phyloP scores from a whole-genome alignment of 2,888 invertebrate genomes.

The Dynastes grantii region DNA sequence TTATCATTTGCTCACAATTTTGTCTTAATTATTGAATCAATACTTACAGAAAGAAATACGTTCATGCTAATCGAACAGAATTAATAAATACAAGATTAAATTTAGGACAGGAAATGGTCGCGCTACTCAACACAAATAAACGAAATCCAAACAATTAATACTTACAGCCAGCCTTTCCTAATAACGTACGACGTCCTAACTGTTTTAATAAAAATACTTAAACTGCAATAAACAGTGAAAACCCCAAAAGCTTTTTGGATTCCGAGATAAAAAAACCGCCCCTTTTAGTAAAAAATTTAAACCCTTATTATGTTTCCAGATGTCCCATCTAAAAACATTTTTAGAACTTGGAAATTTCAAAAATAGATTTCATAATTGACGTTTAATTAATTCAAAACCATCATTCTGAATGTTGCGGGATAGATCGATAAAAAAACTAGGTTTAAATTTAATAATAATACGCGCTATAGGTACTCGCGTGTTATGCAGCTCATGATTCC shows the following conservation, averaged over 20 bases:
- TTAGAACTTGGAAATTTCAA: background rate
- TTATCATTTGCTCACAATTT: background rate
- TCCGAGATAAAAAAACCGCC: too few species aligned
- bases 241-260: conserved; percentile 12
- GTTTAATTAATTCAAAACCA: background rate
- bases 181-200: conserved; percentile 13
- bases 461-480: background rate
- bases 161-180: background rate
- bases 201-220: conserved; percentile 17
- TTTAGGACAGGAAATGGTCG: conserved; percentile 21
- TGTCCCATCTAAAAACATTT: conserved; percentile 12
- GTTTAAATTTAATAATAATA: background rate
- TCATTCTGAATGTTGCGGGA: background rate
- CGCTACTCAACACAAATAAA: conserved; percentile 24
- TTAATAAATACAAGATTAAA: conserved; percentile 23
- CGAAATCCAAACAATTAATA: conserved; percentile 27
- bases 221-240: conserved; percentile 21
- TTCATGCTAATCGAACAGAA: conserved; percentile 17
- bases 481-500: background rate
- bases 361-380: background rate
- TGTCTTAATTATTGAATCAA: background rate
- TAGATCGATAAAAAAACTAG: background rate
- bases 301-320: too few species aligned
- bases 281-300: too few species aligned
- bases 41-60: background rate